These are phyloP conservation scores for human (Homo sapiens) DNA, from an alignment of 2,113 vertebrate species.

Conservation along the genomic window DNA sequence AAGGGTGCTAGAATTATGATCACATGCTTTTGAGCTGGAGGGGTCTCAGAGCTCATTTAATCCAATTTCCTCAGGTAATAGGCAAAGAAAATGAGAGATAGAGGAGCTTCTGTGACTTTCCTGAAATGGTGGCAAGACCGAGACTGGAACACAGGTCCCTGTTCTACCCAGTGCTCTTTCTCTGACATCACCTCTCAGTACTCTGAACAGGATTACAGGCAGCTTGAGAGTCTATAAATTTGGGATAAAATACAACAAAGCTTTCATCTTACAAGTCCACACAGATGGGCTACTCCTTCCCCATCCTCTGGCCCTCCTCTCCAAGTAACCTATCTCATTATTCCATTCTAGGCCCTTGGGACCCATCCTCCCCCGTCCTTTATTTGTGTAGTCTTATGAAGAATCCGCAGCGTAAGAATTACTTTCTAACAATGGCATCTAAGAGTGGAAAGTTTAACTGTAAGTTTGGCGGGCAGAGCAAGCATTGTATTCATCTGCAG, in stretches of 20 bases:
- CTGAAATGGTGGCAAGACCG: background rate
- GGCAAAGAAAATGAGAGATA: background rate
- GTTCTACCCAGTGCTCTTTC: background rate
- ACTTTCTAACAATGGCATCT: background rate
- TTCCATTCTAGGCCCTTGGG: background rate
- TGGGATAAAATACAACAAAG: background rate
- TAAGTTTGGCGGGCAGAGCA: background rate
- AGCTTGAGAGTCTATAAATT: background rate
- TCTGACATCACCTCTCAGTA: background rate
- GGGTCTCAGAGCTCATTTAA: background rate
- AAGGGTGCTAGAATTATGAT: background rate
- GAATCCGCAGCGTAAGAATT: background rate
- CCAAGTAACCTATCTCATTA: background rate
- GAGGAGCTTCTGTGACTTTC: background rate
- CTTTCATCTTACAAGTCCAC: background rate
- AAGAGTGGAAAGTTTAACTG: background rate
- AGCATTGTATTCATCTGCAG: background rate
- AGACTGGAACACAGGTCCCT: background rate
- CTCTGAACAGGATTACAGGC: background rate
- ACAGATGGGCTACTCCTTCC: background rate
- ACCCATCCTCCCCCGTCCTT: background rate
- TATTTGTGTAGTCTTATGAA: background rate
- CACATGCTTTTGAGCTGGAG: background rate
- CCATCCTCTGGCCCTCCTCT: background rate
- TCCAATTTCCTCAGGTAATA: background rate